A percentile compares a stretch with the other conserved stretches of the same genome.
phyloP scores from a whole-genome alignment of 2,113 vertebrate genomes.

The Charadrius vociferus region DNA sequence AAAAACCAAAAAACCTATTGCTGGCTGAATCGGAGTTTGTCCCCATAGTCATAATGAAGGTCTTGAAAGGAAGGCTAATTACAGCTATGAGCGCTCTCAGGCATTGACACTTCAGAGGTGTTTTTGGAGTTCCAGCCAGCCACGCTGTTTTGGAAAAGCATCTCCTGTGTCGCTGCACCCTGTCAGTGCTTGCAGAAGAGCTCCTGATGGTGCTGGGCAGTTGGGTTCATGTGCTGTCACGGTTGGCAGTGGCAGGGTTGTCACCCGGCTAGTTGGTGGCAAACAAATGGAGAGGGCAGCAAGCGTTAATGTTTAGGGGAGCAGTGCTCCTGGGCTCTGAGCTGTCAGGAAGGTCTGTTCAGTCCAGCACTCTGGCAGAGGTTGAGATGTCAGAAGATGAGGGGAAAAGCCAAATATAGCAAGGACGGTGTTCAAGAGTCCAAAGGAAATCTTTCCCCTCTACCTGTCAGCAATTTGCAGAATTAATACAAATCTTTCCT shows the following conservation, averaged over 20 bases:
- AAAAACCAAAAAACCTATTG: background rate
- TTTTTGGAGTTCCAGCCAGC: background rate
- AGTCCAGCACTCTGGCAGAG: background rate
- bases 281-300: background rate
- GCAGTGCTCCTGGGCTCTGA: background rate
- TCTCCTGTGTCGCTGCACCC: background rate
- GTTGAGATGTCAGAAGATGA: background rate
- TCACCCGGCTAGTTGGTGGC: background rate
- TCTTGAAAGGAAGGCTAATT: background rate
- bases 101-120: background rate
- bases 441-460: background rate
- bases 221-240: background rate
- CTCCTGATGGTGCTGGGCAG: rapidly evolving
- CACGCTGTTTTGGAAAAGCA: background rate
- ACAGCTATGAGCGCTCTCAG: background rate
- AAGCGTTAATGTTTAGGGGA: background rate
- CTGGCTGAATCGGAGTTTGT: background rate
- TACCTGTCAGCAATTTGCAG: background rate
- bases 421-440: background rate
- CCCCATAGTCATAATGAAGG: background rate
- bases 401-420: background rate
- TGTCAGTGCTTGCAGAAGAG: background rate
- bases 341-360: background rate
- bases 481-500: background rate
- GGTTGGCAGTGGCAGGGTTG: background rate